Conservation (phyloP, 23 tunicate genomes). For the Halocynthia aurantium region DNA sequence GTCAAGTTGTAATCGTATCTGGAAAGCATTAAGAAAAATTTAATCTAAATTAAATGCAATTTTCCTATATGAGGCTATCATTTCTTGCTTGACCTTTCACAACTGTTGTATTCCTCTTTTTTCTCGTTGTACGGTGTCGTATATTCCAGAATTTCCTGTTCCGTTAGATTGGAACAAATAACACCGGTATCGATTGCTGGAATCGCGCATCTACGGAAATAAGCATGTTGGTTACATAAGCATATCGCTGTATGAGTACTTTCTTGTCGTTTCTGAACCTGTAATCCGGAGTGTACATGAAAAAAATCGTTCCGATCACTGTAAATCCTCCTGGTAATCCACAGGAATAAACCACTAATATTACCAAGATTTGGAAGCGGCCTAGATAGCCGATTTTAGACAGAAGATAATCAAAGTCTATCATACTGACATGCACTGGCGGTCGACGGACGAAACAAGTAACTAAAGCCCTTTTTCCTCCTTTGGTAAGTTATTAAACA, state of each 20-base stretch:
- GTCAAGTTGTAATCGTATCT: constrained; percentile 41
- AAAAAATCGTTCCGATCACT: constrained; percentile 53
- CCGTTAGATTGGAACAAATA: neutral
- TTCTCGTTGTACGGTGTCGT: neutral
- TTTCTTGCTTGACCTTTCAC: constrained; percentile 24
- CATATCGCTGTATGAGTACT: too few species aligned
- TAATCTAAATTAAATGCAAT: too few species aligned
- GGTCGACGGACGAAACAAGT: too few species aligned
- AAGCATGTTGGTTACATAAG: neutral
- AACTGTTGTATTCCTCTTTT: constrained; percentile 23
- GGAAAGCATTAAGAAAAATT: neutral
- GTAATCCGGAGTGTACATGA: constrained; percentile 50
- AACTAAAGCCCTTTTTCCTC: too few species aligned
- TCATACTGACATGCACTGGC: constrained; percentile 15
- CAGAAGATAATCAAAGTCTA: constrained; percentile 53
- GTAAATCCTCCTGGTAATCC: constrained; percentile 63
- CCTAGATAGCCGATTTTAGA: constrained; percentile 54
- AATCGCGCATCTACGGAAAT: constrained; percentile 36
- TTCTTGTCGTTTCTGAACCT: constrained; percentile 16
- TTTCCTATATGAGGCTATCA: neutral
- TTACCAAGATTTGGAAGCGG: constrained; percentile 44
- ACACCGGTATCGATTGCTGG: constrained; percentile 33
- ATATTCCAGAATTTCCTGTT: too few species aligned
- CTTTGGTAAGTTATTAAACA: too few species aligned
- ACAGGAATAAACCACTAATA: constrained; percentile 49